Percentiles rank a stretch among this genome's conserved stretches.
phyloP scores from a whole-genome alignment of 2,888 invertebrate genomes.

The Amphiduros pacificus region DNA sequence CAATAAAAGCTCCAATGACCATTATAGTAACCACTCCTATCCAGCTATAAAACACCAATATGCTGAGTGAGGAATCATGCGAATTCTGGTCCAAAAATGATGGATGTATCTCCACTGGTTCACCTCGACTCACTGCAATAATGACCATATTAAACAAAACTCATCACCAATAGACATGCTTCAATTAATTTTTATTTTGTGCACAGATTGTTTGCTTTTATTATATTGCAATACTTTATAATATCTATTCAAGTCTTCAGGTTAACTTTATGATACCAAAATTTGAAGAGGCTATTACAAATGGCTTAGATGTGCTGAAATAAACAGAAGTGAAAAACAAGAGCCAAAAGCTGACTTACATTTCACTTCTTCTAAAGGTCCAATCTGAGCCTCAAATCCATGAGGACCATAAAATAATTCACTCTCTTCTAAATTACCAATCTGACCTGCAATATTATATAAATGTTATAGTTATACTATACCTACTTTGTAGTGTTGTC shows the following conservation, averaged over 20 bases:
- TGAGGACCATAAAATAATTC: conserved; percentile 15
- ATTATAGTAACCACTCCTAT: conserved; percentile 15
- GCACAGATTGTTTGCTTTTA: not conserved
- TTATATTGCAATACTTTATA: not conserved
- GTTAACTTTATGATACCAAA: not conserved
- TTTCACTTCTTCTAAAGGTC: conserved; percentile 14
- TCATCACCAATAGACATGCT: too few relatives aligned
- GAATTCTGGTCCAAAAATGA: conserved; percentile 11
- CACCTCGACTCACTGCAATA: conserved; percentile 2
- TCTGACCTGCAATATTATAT: not conserved
- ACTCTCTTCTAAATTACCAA: not conserved
- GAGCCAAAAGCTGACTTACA: conserved; percentile 2
- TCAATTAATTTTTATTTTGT: not conserved
- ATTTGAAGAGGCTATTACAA: not conserved
- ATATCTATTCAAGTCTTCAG: not conserved
- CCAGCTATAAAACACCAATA: conserved; percentile 18
- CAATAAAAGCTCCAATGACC: conserved; percentile 17
- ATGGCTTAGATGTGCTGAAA: too few relatives aligned
- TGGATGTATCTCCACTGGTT: conserved; percentile 16
- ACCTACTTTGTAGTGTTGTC: too few relatives aligned
- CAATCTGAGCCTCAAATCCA: conserved; percentile 15
- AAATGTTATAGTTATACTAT: too few relatives aligned
- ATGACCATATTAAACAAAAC: too few relatives aligned
- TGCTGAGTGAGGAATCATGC: conserved; percentile 17
- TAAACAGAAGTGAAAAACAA: too few relatives aligned